These are phyloP conservation scores for Metopolophium dirhodum DNA, from an alignment of 1,140 invertebrate species.

Conservation along the genomic window DNA sequence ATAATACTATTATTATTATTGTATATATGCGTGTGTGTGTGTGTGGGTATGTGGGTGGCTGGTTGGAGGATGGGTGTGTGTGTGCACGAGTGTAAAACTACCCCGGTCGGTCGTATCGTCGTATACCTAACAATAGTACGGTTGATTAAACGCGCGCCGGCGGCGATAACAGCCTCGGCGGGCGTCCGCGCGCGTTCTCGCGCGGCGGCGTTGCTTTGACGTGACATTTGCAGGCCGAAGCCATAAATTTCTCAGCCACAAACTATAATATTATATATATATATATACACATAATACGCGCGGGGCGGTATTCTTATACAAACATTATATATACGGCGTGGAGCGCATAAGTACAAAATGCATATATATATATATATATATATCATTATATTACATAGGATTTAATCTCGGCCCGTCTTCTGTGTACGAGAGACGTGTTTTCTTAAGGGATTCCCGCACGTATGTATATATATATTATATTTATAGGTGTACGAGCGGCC, in stretches of 20 bases:
- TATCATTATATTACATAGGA: not conserved
- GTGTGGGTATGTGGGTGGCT: no score
- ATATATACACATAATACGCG: not conserved
- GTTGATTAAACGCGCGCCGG: not conserved
- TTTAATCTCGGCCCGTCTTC: not conserved
- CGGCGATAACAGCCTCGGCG: not conserved
- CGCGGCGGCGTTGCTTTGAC: not conserved
- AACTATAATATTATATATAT: not conserved
- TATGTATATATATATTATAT: not conserved
- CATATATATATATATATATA: not conserved
- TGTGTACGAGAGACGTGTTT: not conserved
- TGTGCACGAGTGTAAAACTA: not conserved
- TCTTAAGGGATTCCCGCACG: not conserved
- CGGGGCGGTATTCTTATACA: not conserved
- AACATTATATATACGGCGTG: not conserved
- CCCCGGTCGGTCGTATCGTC: not conserved
- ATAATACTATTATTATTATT: not conserved
- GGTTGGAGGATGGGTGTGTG: no score
- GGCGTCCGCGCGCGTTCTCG: not conserved
- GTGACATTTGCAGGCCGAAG: not conserved
- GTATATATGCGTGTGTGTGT: not conserved
- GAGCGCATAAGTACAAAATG: not conserved
- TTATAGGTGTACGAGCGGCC: not conserved
- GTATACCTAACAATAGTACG: not conserved
- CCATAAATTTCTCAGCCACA: constrained; percentile 1